Evolutionary conservation across 2,888 invertebrate species (phyloP), one percentile per base, ranked within the genome.

Genomic region (Oxystoma pomonae): DNA sequence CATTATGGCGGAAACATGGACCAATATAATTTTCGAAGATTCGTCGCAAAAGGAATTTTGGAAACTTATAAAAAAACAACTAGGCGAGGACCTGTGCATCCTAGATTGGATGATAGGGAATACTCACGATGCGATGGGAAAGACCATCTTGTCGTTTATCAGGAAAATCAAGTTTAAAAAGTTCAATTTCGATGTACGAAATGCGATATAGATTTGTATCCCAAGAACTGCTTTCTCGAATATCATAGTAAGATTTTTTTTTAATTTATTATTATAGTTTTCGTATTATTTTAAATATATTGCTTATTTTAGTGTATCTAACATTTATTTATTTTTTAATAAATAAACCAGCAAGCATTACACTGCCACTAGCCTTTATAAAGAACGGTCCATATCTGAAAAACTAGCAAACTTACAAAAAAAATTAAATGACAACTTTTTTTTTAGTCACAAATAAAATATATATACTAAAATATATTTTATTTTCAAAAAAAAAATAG

Each of bases 1-100:
- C 22, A 50, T 9, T 3, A 67, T 51, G 68, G 69, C 19, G 69
- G 69, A 57, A 65, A 53, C 35, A n/a, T 70, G 51, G 70, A 73
- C 57, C 69, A 71, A 53, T 57, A 72, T 19, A 55, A 55, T 16
- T 73, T 73, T 62, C 58, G 72, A 52, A 61, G 71, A 58, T 55
- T 50, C 16, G 55, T 72, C 22, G 70, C 71, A 12, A 53, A 16
- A 17, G 59, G 17, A n/a, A 51, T 66, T 60, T 62, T 65, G n/a
- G 64, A 63, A 63, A 57, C 53, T 18, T 18, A 63, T 56, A 61
- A 63, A 58, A 58, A 52, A 17, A 57, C 53, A 52, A 68, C 69
- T 22, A 62, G 57, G 58, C 19, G 58, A 35, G 49, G 58, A 12
- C 58, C 49, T 58, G 16, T 18, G 19, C 59, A 51, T 5, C 51